Evolutionary conservation across 2,113 vertebrate species (phyloP), one percentile per base, ranked within the genome.

Genomic region (Neogobius melanostomus): DNA sequence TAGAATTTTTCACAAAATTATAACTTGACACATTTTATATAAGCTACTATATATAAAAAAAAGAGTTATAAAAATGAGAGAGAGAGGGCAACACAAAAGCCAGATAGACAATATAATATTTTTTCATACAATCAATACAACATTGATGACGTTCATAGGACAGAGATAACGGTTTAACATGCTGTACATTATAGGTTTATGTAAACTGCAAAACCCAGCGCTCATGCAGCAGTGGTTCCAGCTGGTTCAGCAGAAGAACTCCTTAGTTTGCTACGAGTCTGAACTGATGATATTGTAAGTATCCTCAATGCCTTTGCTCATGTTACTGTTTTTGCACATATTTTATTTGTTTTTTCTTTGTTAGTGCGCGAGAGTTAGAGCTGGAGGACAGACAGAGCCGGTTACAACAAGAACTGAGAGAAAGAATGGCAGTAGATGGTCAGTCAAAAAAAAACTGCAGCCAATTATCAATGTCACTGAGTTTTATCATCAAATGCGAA

Each of bases 211-310:
- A 11, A 94, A 95, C 72, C 94, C 93, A 9, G 94, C 91, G 69
- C 94, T 99, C 83, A 99, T 99, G 98, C 96, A 97, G 86, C 95
- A 96, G 82, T 99, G 97, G 98, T 98, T 99, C 91, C 94, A 94
- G 67, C 85, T 99, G 88, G 96, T 98, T 60, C 97, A 98, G 80
- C 95, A 98, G 91, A 99, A 98, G 85, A 99, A 98, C 0, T 88
- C 93, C 17, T 89, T 99, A 87, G 93, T 98, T 80, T 96, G 95
- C 87, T 98, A 98, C 0, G 97, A 99, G 78, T 97, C 96, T 0
- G 95, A 98, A 80, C 94, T 99, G 70, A 94, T 97, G 93, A 98
- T 99, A 82, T 97, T 96, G 98, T 99, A 77, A 98, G 97, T 96
- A 45, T 10, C 59, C 28, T 49, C 57, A 49, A 67, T 8, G 45